These are phyloP conservation scores for Caerostris darwini DNA, from an alignment of 1,140 invertebrate species.

Conservation along the genomic window DNA sequence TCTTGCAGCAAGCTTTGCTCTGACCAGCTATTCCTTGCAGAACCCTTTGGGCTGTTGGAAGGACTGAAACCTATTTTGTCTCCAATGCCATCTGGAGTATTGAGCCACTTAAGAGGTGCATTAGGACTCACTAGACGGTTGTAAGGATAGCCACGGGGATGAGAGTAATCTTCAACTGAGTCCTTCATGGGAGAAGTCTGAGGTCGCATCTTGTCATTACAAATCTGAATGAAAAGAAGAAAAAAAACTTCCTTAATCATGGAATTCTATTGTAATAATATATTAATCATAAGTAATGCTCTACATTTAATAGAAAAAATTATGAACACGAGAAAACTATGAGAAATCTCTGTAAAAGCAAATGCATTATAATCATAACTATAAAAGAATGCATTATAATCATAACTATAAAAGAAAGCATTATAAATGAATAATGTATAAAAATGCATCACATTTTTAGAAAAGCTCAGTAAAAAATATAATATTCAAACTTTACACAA, in stretches of 20 bases:
- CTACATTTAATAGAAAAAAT: background rate
- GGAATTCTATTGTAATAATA: no score
- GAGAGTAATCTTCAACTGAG: slow-evolving; percentile 81
- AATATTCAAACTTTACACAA: no score
- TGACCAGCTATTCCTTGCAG: slow-evolving; percentile 84
- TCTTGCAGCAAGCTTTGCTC: slow-evolving; percentile 82
- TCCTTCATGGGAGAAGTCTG: slow-evolving; percentile 69
- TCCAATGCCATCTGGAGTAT: slow-evolving; percentile 82
- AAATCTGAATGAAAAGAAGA: slow-evolving; percentile 25
- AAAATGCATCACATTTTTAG: no score
- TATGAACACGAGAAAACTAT: background rate
- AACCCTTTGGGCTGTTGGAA: slow-evolving; percentile 58
- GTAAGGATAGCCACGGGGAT: slow-evolving; percentile 84
- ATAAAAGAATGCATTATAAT: no score
- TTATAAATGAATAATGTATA: no score
- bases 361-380: background rate
- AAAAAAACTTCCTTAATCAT: background rate
- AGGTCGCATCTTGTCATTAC: slow-evolving; percentile 46
- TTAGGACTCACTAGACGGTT: slow-evolving; percentile 86
- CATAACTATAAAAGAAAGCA: no score
- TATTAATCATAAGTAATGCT: no score
- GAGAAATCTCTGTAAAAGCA: background rate
- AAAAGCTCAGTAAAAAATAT: no score
- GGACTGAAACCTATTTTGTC: slow-evolving; percentile 69
- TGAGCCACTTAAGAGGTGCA: slow-evolving; percentile 83